phyloP scores from a whole-genome alignment of 2,113 vertebrate species.

The Myrmophylax atrothorax region DNA sequence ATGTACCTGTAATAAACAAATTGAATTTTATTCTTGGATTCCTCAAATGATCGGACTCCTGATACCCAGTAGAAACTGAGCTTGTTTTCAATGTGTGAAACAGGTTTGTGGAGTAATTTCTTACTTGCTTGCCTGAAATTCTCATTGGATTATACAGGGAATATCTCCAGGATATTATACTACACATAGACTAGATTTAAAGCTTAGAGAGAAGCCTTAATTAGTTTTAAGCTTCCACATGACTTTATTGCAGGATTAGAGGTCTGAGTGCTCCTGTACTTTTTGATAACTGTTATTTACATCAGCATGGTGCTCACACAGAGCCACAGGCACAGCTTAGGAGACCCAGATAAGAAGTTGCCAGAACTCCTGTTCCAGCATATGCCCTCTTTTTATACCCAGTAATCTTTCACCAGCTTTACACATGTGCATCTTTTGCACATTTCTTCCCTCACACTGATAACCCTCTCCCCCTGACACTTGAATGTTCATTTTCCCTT shows the following conservation, averaged over 20 bases:
- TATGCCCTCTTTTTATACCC: background rate
- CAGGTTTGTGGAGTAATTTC: background rate
- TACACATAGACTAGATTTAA: slow-evolving; percentile 7
- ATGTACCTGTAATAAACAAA: background rate
- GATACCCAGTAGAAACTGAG: background rate
- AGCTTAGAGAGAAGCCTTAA: slow-evolving; percentile 24
- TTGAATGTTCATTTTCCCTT: background rate
- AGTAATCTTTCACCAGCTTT: background rate
- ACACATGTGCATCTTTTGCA: background rate
- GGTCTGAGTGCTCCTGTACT: background rate
- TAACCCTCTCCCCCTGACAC: background rate
- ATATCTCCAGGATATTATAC: background rate
- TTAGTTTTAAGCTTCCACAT: slow-evolving; percentile 35
- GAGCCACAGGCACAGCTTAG: background rate
- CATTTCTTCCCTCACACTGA: background rate
- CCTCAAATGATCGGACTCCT: background rate
- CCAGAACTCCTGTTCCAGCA: background rate
- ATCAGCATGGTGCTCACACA: background rate
- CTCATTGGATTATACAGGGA: background rate
- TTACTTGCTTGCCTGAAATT: background rate
- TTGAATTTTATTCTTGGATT: background rate
- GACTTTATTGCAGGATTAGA: background rate
- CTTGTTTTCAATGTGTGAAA: background rate
- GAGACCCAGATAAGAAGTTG: slow-evolving; percentile 11
- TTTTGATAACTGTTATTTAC: slow-evolving; percentile 34